phyloP scores from a whole-genome alignment of 1,140 invertebrate species.

The Aphidius ervi region DNA sequence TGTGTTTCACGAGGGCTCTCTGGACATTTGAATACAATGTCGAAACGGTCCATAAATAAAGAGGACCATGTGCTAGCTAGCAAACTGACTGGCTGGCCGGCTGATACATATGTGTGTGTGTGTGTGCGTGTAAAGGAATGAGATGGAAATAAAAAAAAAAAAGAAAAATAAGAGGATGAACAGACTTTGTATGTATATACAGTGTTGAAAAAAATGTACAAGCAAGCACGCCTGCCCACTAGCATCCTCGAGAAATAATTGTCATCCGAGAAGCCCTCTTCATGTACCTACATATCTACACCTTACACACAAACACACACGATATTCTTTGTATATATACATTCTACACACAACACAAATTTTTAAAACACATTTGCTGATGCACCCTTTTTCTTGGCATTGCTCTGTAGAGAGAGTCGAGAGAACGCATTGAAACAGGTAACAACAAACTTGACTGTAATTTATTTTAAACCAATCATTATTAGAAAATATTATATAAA shows the following conservation, averaged over 20 bases:
- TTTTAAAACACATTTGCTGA: too few species aligned
- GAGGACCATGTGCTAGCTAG: too few species aligned
- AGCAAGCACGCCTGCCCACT: constrained; percentile 16
- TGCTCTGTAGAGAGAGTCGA: too few species aligned
- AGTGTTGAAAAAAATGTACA: constrained; percentile 15
- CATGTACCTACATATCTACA: constrained; percentile 17
- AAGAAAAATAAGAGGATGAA: constrained; percentile 7
- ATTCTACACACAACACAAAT: constrained; percentile 6
- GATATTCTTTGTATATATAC: constrained; percentile 7
- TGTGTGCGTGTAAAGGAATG: neutral
- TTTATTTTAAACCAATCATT: too few species aligned
- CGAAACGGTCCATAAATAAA: constrained; percentile 31
- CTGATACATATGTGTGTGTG: neutral
- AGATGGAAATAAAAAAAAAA: constrained; percentile 11
- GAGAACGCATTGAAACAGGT: too few species aligned
- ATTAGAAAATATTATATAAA: too few species aligned
- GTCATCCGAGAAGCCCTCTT: constrained; percentile 34
- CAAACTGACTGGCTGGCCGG: too few species aligned
- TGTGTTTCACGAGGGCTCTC: constrained; percentile 27
- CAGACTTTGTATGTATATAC: constrained; percentile 11
- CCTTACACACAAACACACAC: too few species aligned
- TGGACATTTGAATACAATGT: constrained; percentile 39
- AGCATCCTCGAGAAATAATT: constrained; percentile 38
- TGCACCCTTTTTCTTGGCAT: too few species aligned
- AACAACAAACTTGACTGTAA: too few species aligned